These are phyloP conservation scores for Cossypha polioptera DNA, from an alignment of 2,797 vertebrate species.

Conservation along the genomic window DNA sequence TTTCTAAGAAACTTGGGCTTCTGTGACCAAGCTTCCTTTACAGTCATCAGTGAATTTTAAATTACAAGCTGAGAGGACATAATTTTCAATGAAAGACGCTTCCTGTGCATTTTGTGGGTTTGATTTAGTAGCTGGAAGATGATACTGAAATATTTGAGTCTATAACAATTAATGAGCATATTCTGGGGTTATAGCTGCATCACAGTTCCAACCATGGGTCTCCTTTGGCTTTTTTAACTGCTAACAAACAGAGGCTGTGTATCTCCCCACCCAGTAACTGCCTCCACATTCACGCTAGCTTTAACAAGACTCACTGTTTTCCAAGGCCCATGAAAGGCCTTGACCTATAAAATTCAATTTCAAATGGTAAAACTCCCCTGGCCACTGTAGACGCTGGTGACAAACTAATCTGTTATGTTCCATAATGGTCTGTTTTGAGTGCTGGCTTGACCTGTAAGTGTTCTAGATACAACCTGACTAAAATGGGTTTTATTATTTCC, in stretches of 20 bases:
- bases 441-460: constrained; percentile 74
- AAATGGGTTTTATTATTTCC: constrained; percentile 80
- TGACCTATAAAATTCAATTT: constrained; percentile 73
- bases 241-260: constrained; percentile 40
- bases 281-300: constrained; percentile 1
- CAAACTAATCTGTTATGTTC: constrained; percentile 67
- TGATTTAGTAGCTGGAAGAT: constrained; percentile 6
- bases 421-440: constrained; percentile 69
- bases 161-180: constrained; percentile 41
- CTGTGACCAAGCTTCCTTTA: constrained; percentile 30
- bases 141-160: background rate
- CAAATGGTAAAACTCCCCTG: constrained; percentile 71
- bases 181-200: background rate
- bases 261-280: constrained; percentile 38
- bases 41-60: constrained; percentile 14
- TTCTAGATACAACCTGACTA: constrained; percentile 73
- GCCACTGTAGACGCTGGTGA: constrained; percentile 52
- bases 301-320: constrained; percentile 48
- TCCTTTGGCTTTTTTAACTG: background rate
- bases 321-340: constrained; percentile 47
- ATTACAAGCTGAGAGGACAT: background rate
- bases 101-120: constrained; percentile 15
- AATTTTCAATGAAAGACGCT: background rate
- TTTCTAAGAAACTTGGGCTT: constrained; percentile 20
- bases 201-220: background rate